These are phyloP conservation scores for Potorous gilbertii DNA, from an alignment of 2,797 vertebrate species.

Conservation along the genomic window DNA sequence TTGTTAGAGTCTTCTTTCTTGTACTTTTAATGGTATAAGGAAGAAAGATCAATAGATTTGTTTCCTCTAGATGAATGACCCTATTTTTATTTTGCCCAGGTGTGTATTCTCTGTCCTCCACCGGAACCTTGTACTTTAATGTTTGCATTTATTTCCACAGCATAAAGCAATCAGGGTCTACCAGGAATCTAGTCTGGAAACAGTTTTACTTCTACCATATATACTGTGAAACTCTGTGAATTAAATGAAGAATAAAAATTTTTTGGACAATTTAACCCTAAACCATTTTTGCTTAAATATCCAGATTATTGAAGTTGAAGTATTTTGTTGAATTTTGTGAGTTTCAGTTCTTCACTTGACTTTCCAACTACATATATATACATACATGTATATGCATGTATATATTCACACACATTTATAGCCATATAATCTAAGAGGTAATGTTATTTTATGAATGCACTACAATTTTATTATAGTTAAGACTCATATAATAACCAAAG, in stretches of 20 bases:
- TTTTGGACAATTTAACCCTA: background rate
- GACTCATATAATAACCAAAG: background rate
- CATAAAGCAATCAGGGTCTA: background rate
- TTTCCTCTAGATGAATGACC: background rate
- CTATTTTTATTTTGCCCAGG: background rate
- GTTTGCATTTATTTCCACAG: background rate
- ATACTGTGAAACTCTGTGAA: background rate
- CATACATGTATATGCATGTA: too few species aligned
- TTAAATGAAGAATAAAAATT: background rate
- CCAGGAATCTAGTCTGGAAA: background rate
- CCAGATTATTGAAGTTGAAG: constrained; percentile 28
- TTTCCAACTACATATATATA: background rate
- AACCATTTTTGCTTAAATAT: constrained; percentile 11
- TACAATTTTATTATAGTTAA: background rate
- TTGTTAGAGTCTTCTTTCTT: background rate
- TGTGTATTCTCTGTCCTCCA: background rate
- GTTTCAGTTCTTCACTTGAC: background rate
- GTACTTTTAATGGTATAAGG: background rate
- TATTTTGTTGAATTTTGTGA: constrained; percentile 23
- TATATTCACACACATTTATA: background rate
- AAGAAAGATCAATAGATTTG: background rate
- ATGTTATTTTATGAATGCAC: background rate
- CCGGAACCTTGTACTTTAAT: background rate
- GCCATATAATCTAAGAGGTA: background rate
- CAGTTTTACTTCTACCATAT: background rate